phyloP scores from a whole-genome alignment of 1,140 invertebrate species.

The Thalassaphorura encarpata region DNA sequence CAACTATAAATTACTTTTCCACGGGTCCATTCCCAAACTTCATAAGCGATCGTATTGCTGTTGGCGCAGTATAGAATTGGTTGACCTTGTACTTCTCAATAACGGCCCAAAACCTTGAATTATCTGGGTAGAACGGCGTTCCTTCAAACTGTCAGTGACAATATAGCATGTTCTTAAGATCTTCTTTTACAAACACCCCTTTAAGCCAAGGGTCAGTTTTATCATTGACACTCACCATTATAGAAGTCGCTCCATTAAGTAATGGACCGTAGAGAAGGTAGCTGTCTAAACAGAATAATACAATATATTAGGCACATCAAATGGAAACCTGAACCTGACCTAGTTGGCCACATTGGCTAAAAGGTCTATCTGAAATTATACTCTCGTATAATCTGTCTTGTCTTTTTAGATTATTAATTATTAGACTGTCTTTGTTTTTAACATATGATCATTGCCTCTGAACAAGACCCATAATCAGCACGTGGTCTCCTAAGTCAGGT shows the following conservation, averaged over 20 bases:
- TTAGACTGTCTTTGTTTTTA: too few species aligned
- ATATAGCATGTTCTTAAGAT: not conserved
- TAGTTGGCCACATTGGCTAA: too few species aligned
- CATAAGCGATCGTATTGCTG: constrained; percentile 92
- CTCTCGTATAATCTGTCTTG: too few species aligned
- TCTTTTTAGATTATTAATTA: too few species aligned
- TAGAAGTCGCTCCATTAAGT: constrained; percentile 83
- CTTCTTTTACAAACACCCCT: not conserved
- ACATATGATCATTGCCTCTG: too few species aligned
- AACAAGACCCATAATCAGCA: too few species aligned
- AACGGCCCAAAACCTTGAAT: constrained; percentile 83
- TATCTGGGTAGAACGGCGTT: constrained; percentile 79
- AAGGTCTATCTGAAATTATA: too few species aligned
- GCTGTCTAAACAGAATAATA: too few species aligned
- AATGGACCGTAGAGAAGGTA: constrained; percentile 93
- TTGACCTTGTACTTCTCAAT: constrained; percentile 89
- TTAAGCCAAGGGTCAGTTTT: constrained; percentile 10
- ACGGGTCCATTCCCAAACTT: constrained; percentile 75
- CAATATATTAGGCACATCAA: too few species aligned
- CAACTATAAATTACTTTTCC: constrained; percentile 45
- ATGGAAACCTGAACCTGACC: too few species aligned
- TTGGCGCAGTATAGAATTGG: constrained; percentile 98
- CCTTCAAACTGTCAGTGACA: constrained; percentile 74
- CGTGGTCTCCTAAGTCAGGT: too few species aligned
- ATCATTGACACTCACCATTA: constrained; percentile 59